phyloP scores from a whole-genome alignment of 2,797 vertebrate species.

The Sphenopsis melanotis region DNA sequence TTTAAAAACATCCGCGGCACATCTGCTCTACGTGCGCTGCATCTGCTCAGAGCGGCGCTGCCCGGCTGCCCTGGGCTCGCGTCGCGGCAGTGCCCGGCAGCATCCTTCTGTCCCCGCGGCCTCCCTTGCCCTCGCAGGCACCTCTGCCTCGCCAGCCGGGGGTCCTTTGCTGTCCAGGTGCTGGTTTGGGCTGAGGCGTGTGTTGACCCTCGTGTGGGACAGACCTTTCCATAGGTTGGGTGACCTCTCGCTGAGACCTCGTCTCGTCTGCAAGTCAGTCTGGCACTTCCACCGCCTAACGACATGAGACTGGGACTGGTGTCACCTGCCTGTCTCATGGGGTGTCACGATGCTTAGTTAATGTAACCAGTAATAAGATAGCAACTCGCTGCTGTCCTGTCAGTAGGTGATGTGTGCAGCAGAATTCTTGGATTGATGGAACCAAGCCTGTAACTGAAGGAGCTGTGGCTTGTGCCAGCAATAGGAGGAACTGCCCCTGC shows the following conservation, averaged over 20 bases:
- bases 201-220: not conserved
- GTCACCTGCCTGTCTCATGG: not conserved
- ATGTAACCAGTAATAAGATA: not conserved
- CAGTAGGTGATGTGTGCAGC: not conserved
- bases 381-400: not conserved
- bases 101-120: not conserved
- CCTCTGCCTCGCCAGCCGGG: not conserved
- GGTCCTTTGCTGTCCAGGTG: not conserved
- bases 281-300: not conserved
- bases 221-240: fast-evolving
- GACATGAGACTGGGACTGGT: not conserved
- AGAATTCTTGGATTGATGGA: not conserved
- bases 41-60: not conserved
- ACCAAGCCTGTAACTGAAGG: not conserved
- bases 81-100: not conserved
- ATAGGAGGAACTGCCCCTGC: not conserved
- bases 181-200: not conserved
- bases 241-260: not conserved
- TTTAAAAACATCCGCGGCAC: fast-evolving
- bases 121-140: not conserved
- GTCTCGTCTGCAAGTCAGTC: not conserved
- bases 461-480: not conserved
- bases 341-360: not conserved
- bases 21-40: fast-evolving
- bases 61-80: not conserved